phyloP scores from a whole-genome alignment of 2,797 vertebrate genomes.

The Trachurus trachurus region DNA sequence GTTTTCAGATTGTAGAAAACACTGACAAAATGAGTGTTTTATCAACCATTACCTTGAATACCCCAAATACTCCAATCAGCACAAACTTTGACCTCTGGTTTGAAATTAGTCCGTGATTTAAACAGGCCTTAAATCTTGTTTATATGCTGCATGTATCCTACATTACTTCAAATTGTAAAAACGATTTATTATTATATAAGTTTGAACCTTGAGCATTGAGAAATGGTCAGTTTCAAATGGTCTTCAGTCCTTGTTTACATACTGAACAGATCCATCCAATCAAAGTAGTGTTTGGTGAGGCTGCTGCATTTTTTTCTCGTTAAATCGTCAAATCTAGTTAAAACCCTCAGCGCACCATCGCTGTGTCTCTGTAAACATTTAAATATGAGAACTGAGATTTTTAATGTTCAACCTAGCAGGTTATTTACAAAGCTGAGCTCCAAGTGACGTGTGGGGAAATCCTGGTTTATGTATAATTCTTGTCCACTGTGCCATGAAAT shows the following conservation, averaged over 20 bases:
- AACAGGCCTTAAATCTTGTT: neutral
- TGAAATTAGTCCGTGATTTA: neutral
- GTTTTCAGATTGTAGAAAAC: neutral
- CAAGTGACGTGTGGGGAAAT: neutral
- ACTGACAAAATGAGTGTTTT: neutral
- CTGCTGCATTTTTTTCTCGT: neutral
- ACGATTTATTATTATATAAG: no score
- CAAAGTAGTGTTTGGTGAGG: neutral
- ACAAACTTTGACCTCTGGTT: neutral
- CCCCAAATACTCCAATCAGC: no score
- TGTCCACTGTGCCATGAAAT: conserved; percentile 25
- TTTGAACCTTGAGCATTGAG: neutral
- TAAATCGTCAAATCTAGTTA: neutral
- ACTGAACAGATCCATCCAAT: neutral
- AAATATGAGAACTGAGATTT: neutral
- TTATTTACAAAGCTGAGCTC: neutral
- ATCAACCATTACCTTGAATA: neutral
- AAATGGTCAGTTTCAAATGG: neutral
- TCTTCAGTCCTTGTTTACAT: neutral
- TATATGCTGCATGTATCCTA: neutral
- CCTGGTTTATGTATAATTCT: conserved; percentile 5
- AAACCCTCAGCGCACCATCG: neutral
- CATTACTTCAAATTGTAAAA: neutral
- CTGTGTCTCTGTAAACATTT: neutral
- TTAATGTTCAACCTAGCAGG: neutral